phyloP scores from a whole-genome alignment of 2,888 invertebrate genomes.

The Melanotus villosus region DNA sequence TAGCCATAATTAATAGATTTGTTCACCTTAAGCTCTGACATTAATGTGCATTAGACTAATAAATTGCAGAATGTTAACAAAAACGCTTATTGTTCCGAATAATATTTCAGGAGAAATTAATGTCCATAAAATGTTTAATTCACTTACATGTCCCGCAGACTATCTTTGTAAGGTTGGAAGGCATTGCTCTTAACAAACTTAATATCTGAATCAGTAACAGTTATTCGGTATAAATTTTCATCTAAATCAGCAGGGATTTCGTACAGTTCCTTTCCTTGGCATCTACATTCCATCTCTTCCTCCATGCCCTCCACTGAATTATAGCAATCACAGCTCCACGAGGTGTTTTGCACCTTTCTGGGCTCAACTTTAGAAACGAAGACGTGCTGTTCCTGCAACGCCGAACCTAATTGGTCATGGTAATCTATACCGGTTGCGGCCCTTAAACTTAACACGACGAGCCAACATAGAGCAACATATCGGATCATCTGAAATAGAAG shows the following conservation, averaged over 20 bases:
- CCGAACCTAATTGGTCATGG: neutral
- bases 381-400: conserved; percentile 26
- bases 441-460: neutral
- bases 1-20: too few species aligned
- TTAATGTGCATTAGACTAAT: too few species aligned
- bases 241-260: conserved; percentile 61
- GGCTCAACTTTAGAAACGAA: conserved; percentile 41
- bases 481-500: conserved; percentile 16
- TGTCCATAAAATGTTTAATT: too few species aligned
- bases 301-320: conserved; percentile 55
- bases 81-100: too few species aligned
- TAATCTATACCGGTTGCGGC: neutral
- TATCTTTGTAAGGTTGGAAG: conserved; percentile 62
- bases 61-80: too few species aligned
- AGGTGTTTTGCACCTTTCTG: conserved; percentile 4
- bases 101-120: too few species aligned
- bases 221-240: conserved; percentile 59
- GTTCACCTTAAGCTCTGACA: too few species aligned
- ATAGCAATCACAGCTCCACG: conserved; percentile 57
- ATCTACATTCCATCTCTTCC: conserved; percentile 59
- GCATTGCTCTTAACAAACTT: conserved; percentile 58
- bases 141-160: conserved; percentile 66
- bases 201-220: conserved; percentile 64
- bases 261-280: conserved; percentile 59
- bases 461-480: neutral